Evolutionary conservation across 2,113 vertebrate genomes (phyloP), one percentile per base, ranked within the genome.

Genomic region (Paradoxurus hermaphroditus): DNA sequence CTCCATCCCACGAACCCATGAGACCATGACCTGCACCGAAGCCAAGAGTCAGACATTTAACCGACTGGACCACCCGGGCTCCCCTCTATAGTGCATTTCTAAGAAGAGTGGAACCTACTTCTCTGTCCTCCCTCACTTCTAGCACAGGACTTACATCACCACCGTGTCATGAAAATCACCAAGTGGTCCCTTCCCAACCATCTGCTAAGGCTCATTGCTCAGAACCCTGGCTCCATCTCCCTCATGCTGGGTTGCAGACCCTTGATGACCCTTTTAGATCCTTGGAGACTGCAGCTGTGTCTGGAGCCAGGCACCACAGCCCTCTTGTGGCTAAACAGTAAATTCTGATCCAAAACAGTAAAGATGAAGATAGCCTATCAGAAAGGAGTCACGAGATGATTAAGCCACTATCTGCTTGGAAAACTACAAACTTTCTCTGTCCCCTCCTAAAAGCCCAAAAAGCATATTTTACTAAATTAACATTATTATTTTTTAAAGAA

Each of bases 391-490:
- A 56, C 1, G 18, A 44, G 36, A 63, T 29, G 27, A 53, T 34
- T 23, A 82, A 86, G 86, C 49, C 67, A n/a, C 25, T 34, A 27
- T 39, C 75, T 85, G 13, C 16, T 46, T 39, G 18, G 25, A 81
- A 93, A 90, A 75, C 56, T 27, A 78, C 7, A 86, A 51, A 87
- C 34, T 9, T 36, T 86, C 13, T 14, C 21, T 21, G 46, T 1
- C 2, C 34, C 41, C 5, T 81, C 23, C 39, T 46, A 65, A 79
- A 89, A 79, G n/a, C 29, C 77, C n/a, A 75, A 15, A 1, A 70
- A 67, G 12, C 44, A 36, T 68, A 36, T 67, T 92, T 94, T 79
- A 49, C 78, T 90, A 85, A 85, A 62, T 92, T 88, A 90, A 59
- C 39, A 36, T 67, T 72, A 59, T 15, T 96, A 8, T 92, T 81